phyloP scores from a whole-genome alignment of 2,113 vertebrate species.

The Mesitornis unicolor region DNA sequence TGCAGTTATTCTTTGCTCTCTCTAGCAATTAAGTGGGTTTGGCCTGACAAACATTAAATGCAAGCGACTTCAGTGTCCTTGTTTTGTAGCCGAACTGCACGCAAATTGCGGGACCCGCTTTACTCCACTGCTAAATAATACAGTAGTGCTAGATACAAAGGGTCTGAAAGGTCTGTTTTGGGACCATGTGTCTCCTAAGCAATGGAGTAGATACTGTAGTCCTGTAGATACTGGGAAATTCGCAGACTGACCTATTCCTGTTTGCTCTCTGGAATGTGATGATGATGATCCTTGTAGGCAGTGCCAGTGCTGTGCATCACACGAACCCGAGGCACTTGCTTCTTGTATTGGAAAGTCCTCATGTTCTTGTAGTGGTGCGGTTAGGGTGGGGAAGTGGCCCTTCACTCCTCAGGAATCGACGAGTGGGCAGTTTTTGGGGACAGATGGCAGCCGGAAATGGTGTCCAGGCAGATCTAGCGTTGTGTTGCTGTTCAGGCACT shows the following conservation, averaged over 20 bases:
- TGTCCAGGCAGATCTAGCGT: background rate
- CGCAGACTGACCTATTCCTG: background rate
- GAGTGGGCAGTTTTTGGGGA: background rate
- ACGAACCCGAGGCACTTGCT: background rate
- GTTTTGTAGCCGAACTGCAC: background rate
- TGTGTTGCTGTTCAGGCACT: background rate
- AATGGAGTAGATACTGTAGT: background rate
- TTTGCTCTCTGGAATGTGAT: background rate
- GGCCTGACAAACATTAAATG: background rate
- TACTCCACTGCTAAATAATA: background rate
- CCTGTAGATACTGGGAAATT: background rate
- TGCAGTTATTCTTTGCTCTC: background rate
- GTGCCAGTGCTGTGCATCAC: background rate
- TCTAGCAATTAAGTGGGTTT: background rate
- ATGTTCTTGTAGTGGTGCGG: background rate
- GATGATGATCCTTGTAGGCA: background rate
- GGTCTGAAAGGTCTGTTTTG: background rate
- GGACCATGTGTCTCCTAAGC: background rate
- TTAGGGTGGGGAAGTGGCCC: background rate
- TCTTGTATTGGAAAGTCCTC: background rate
- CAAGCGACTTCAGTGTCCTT: background rate
- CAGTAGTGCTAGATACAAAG: background rate
- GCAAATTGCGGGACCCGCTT: background rate
- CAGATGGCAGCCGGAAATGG: background rate
- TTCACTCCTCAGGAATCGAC: background rate